Base-by-base conservation (phyloP, 2,888 invertebrate species). In the Cephus nigrinus region DNA sequence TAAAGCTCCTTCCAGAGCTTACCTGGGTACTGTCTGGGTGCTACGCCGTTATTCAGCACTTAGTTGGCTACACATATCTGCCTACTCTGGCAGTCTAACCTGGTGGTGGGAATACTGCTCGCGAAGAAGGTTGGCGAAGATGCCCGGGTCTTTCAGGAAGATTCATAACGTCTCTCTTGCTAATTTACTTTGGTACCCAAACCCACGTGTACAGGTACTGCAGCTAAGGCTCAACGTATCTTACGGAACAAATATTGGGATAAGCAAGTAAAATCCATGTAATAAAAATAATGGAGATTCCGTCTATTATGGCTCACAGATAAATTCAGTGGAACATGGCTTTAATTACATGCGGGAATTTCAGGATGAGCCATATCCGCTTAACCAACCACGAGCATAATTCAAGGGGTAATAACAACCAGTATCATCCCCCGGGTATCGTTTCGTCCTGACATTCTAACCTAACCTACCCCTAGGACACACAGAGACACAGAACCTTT, bases 371-470 rank as follows among this genome's bases (percentile, higher is more conserved):
- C 55, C 15, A 55, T 55, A 55, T 55, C 55, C 55, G 55, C 55
- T 23, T 55, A 55, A 55, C 78, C 77, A 82, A 84, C 84, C 77
- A 76, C 79, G 75, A 78, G 69, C 80, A 81, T 84, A 85, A 84
- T 84, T 79, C 80, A 75, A 73, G 75, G 75, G 78, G 79, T 85
- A 85, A 85, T 82, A 84, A 80, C 81, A 80, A 85, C 83, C 85
- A 78, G 82, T 71, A 31, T 40, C 82, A 78, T 84, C 84, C 81
- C 85, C 40, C 78, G 84, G 79, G 82, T 81, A 68, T 77, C 79
- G 81, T 84, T 83, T 79, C 80, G 82, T 73, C 77, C 55, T 55
- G 55, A 23, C 9, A 55, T 55, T 55, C 55, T 55, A 55, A 55
- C 55, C 55, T 31, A 31, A 31, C 23, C 55, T 23, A 55, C 55